These are phyloP conservation scores for Caenorhabditis brenneri DNA, from an alignment of 1,140 invertebrate species.

Conservation along the genomic window DNA sequence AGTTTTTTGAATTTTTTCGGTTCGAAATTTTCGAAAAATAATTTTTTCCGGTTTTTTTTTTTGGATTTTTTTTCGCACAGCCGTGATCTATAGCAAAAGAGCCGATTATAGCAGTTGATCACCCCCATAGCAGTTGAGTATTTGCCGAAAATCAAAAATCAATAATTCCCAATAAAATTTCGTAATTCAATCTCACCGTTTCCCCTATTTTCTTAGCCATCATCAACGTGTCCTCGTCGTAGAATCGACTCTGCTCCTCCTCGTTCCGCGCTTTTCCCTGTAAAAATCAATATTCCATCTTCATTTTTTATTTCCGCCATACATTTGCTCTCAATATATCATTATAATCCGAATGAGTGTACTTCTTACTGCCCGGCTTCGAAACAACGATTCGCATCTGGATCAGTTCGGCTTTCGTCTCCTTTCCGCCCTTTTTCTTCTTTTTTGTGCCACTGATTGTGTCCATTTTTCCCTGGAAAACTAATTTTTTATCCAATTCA, in stretches of 20 bases:
- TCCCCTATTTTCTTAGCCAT: conserved; percentile 4
- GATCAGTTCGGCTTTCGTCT: background rate
- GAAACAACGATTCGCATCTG: background rate
- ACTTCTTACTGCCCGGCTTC: conserved; percentile 10
- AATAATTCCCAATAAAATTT: background rate
- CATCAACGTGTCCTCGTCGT: conserved; percentile 23
- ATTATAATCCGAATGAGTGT: background rate
- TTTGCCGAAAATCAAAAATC: background rate
- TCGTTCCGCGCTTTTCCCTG: background rate
- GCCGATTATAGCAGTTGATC: too few relatives aligned
- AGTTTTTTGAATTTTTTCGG: too few relatives aligned
- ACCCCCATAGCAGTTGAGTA: too few relatives aligned
- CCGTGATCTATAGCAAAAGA: too few relatives aligned
- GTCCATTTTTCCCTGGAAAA: background rate
- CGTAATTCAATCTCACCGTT: background rate
- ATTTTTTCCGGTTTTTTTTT: too few relatives aligned
- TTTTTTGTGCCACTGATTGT: background rate
- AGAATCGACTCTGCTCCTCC: background rate
- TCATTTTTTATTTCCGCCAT: background rate
- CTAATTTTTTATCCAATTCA: background rate
- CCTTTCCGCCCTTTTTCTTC: conserved; percentile 15
- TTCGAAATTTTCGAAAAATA: too few relatives aligned
- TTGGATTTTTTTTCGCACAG: too few relatives aligned
- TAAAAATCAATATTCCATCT: background rate
- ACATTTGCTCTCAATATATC: background rate